phyloP scores from a whole-genome alignment of 1,140 invertebrate genomes.

The Bombus polaris region DNA sequence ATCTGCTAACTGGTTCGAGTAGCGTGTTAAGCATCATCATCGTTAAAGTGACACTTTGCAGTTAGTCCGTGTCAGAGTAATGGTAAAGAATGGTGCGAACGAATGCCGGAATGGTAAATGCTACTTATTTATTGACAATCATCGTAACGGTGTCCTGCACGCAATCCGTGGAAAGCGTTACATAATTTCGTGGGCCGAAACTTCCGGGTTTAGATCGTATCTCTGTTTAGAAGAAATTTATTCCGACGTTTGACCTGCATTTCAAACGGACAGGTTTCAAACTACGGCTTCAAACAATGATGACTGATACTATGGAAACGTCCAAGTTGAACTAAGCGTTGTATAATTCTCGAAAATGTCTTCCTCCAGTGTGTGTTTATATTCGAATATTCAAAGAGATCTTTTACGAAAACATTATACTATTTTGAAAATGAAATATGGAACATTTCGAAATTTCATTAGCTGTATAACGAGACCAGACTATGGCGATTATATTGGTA shows the following conservation, averaged over 20 bases:
- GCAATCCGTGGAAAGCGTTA: slow-evolving; percentile 11
- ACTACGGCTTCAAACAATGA: neutral
- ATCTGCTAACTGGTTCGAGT: neutral
- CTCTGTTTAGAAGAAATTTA: slow-evolving; percentile 2
- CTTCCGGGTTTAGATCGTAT: slow-evolving; percentile 25
- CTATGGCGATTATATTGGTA: neutral
- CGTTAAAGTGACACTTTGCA: neutral
- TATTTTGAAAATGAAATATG: too few species aligned
- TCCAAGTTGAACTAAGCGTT: neutral
- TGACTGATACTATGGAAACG: neutral
- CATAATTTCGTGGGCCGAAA: slow-evolving; percentile 14
- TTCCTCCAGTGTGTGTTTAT: too few species aligned
- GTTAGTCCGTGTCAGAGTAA: neutral
- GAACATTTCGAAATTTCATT: neutral
- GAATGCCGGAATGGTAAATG: neutral
- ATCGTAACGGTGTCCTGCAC: slow-evolving; percentile 25
- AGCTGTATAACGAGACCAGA: too few species aligned
- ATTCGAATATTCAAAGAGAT: neutral
- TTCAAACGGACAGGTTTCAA: neutral
- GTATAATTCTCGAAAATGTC: neutral
- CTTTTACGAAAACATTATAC: neutral
- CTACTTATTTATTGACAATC: slow-evolving; percentile 25
- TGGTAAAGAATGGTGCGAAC: too few species aligned
- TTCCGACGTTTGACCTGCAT: slow-evolving; percentile 21
- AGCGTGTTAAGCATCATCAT: neutral